Conservation (phyloP, 2,888 invertebrate genomes). For the Gastrophysa polygoni region DNA sequence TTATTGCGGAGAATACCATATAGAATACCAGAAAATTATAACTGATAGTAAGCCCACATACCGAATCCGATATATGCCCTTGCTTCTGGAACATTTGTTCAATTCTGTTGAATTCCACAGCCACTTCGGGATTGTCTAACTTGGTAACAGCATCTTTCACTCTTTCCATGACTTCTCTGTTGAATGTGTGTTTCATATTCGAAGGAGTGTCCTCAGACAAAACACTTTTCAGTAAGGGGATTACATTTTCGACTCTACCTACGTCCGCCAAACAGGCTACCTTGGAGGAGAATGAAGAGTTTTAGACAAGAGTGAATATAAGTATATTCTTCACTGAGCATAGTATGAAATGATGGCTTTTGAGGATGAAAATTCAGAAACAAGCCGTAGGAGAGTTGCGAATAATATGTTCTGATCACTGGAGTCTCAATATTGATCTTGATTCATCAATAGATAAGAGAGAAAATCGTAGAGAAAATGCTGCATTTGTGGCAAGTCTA, state of each 20-base stretch:
- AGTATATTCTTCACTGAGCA: too few species aligned
- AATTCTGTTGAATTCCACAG: conserved; percentile 64
- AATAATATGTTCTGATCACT: too few species aligned
- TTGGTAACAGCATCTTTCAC: conserved; percentile 61
- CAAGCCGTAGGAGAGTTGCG: too few species aligned
- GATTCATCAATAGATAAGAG: too few species aligned
- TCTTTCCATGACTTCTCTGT: conserved; percentile 65
- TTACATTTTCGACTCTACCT: conserved; percentile 68
- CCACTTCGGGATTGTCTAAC: conserved; percentile 60
- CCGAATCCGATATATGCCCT: conserved; percentile 57
- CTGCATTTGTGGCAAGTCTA: too few species aligned
- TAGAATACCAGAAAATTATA: too few species aligned
- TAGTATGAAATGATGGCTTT: too few species aligned
- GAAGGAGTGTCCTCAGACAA: conserved; percentile 64
- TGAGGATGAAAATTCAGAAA: too few species aligned
- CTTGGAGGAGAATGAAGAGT: conserved; percentile 44
- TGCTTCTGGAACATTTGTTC: conserved; percentile 63
- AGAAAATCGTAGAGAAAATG: too few species aligned
- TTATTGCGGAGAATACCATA: conserved; percentile 2
- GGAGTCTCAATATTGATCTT: too few species aligned
- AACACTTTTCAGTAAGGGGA: conserved; percentile 64
- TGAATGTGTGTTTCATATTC: conserved; percentile 63
- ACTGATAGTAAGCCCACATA: too few species aligned
- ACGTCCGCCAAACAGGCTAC: conserved; percentile 66
- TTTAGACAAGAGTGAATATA: too few species aligned